Evolutionary conservation across 2,888 invertebrate species (phyloP).

Genomic region (Mimachlamys varia): DNA sequence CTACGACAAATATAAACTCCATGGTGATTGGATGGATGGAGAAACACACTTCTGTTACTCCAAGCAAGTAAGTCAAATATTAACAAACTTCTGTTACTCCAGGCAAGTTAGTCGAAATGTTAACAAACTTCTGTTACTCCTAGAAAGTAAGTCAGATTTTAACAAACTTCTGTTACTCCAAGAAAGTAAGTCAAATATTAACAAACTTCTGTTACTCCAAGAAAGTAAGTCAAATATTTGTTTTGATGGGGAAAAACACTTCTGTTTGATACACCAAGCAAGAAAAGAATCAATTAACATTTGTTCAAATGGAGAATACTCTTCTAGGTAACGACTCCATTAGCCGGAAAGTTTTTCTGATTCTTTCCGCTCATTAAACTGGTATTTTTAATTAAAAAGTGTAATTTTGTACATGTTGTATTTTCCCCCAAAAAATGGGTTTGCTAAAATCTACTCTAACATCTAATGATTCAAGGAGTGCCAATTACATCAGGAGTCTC

Average conservation of each 20-base stretch:
- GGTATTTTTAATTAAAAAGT: too few relatives aligned
- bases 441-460: too few relatives aligned
- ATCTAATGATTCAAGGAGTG: too few relatives aligned
- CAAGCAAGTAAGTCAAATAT: conserved; percentile 41
- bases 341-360: too few relatives aligned
- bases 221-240: not conserved
- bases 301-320: too few relatives aligned
- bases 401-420: too few relatives aligned
- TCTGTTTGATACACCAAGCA: not conserved
- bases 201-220: not conserved
- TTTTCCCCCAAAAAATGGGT: too few relatives aligned
- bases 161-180: not conserved
- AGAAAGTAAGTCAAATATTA: not conserved
- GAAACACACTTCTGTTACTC: conserved; percentile 72
- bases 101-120: conserved; percentile 37
- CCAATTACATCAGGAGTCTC: too few relatives aligned
- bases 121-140: not conserved
- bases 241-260: not conserved
- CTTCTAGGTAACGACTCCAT: too few relatives aligned
- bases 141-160: not conserved
- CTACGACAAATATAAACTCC: conserved; percentile 78
- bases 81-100: not conserved
- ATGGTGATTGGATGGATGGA: conserved; percentile 81
- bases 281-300: too few relatives aligned
- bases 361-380: too few relatives aligned